Base-by-base conservation (phyloP, 2,888 invertebrate genomes). In the Suillia variegata region DNA sequence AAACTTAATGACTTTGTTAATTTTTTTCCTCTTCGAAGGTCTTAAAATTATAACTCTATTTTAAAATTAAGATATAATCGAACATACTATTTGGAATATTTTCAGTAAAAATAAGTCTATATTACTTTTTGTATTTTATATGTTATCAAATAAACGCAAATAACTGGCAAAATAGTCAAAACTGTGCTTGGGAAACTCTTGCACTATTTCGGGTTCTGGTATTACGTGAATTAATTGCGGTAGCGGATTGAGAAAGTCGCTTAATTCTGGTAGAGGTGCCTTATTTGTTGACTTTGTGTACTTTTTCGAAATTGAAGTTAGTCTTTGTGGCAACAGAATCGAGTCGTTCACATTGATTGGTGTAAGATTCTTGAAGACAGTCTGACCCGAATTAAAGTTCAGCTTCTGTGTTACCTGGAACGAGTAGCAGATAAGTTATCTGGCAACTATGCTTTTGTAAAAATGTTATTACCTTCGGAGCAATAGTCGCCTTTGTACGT, bases 301-400 rank as follows among this genome's bases (percentile, higher is more conserved):
- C 49, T 67, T 64, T 5, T 61, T 67, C 1, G 62, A 61, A 17
- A 67, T 47, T 6, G 65, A 67, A 21, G 49, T 45, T 12, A 53
- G 18, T 20, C 69, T 71, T 1, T 64, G 60, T 2, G 69, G 64
- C 17, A 65, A 22, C 24, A 74, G 18, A 2, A 71, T 33, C 0
- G 71, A 70, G 48, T 80, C 78, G 47, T 80, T 77, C 0, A 79
- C 78, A 62, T 76, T 76, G 2, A 76, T 65, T 17, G 78, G 65
- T 34, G 75, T 66, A 21, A 81, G 67, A 62, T 78, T 69, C 20
- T 66, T 74, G 56, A 72, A 80, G 2, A 80, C 63, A 3, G 61
- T 31, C 15, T 62, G 58, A 53, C 66, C 62, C 13, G 67, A 66
- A 2, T 66, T 62, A 57, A 80, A 77, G 61, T 80, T 80, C 24